phyloP scores from a whole-genome alignment of 2,888 invertebrate species.

The Aspidiotus rigidus region DNA sequence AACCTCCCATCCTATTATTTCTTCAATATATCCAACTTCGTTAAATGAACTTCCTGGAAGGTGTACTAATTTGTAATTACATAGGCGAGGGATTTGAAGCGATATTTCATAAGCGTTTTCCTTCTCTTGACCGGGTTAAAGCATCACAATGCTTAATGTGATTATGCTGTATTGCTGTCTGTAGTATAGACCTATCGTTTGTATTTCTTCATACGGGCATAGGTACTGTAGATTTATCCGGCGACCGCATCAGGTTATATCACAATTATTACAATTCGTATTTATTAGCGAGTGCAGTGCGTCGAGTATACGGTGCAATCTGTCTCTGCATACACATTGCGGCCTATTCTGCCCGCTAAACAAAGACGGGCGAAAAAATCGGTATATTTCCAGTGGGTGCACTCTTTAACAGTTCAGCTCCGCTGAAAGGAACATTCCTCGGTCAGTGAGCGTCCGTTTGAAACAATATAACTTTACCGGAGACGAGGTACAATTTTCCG shows the following conservation, averaged over 20 bases:
- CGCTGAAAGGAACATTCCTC: conserved; percentile 31
- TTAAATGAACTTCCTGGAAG: no score
- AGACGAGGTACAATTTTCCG: conserved; percentile 7
- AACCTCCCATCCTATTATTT: no score
- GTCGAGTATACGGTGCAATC: no score
- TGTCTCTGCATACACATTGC: no score
- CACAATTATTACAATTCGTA: conserved; percentile 24
- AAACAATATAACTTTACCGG: conserved; percentile 22
- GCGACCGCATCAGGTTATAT: conserved; percentile 17
- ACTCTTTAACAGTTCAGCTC: conserved; percentile 30
- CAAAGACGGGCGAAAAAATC: conserved; percentile 7
- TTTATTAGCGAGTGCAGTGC: conserved; percentile 9
- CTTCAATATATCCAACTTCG: no score
- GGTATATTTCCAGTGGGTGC: conserved; percentile 30
- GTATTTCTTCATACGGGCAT: no score
- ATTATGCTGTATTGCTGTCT: no score
- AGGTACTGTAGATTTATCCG: background rate
- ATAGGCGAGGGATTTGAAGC: no score
- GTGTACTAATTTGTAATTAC: no score
- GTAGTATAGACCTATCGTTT: no score
- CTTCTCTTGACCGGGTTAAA: background rate
- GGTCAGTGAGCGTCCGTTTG: conserved; percentile 33
- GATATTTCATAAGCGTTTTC: background rate
- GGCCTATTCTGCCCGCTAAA: background rate
- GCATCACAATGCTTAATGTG: background rate